These are phyloP conservation scores for Passer domesticus DNA, from an alignment of 2,113 vertebrate species.

Conservation along the genomic window DNA sequence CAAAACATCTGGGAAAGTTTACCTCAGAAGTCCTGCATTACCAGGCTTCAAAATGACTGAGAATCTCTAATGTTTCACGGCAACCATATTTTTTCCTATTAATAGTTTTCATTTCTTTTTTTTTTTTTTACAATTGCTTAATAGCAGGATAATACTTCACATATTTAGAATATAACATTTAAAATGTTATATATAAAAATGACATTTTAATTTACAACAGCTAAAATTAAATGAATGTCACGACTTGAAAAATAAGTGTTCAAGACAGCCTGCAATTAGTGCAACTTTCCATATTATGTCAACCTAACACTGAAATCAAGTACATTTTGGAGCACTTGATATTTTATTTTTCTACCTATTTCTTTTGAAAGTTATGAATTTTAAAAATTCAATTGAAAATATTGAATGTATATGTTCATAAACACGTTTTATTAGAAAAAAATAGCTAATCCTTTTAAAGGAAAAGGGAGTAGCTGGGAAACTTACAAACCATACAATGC, in stretches of 20 bases:
- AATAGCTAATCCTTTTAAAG: not conserved
- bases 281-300: not conserved
- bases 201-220: not conserved
- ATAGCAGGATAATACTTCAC: not conserved
- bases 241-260: not conserved
- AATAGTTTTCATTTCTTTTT: not conserved
- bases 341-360: not conserved
- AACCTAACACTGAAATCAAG: not conserved
- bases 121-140: not conserved
- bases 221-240: not conserved
- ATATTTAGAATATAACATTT: not conserved
- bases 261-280: not conserved
- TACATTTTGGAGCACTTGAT: not conserved
- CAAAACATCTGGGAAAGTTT: not conserved
- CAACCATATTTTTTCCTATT: not conserved
- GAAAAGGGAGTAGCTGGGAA: not conserved
- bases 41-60: not conserved
- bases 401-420: not conserved
- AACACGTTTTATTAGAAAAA: not conserved
- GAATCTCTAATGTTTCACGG: not conserved
- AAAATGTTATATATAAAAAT: not conserved
- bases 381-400: not conserved
- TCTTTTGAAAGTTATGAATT: not conserved
- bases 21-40: not conserved
- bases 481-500: not conserved